These are phyloP conservation scores for Drosophila chauvacae DNA, from an alignment of 1,140 invertebrate species.

Conservation along the genomic window DNA sequence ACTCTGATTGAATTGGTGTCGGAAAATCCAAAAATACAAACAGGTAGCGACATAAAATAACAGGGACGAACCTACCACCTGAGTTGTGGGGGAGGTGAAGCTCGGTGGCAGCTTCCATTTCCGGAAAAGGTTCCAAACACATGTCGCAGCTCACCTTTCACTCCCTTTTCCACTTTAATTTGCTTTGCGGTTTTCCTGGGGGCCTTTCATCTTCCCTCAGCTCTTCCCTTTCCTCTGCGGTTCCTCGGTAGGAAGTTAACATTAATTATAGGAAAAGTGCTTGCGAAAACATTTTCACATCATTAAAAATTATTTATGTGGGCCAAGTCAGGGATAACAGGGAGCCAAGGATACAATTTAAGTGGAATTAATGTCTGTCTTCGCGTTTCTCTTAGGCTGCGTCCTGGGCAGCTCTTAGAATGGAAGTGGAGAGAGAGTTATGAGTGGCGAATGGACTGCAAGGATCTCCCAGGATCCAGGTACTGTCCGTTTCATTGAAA, in stretches of 20 bases:
- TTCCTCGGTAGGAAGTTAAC: constrained; percentile 18
- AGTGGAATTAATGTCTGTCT: constrained; percentile 47
- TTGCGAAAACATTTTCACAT: constrained; percentile 57
- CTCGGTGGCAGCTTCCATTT: constrained; percentile 19
- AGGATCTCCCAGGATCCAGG: constrained; percentile 11
- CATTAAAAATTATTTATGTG: constrained; percentile 70
- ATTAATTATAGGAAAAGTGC: constrained; percentile 56
- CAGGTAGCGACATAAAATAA: constrained; percentile 1
- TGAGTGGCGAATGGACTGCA: constrained; percentile 6
- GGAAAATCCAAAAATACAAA: constrained; percentile 21
- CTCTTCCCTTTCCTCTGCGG: constrained; percentile 3
- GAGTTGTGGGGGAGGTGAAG: not conserved
- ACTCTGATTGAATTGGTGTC: constrained; percentile 41
- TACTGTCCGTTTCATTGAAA: constrained; percentile 20
- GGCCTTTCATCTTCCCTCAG: constrained; percentile 6
- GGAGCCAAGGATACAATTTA: constrained; percentile 51
- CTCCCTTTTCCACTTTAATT: constrained; percentile 30
- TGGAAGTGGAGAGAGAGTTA: constrained; percentile 7
- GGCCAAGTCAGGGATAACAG: constrained; percentile 39
- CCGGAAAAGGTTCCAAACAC: constrained; percentile 30
- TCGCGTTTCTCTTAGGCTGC: not conserved
- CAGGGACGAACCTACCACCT: not conserved
- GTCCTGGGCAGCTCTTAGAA: not conserved
- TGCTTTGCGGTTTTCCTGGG: constrained; percentile 25
- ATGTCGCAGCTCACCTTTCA: constrained; percentile 33